phyloP scores from a whole-genome alignment of 2,113 vertebrate species.

The Circaetus cinerascens region DNA sequence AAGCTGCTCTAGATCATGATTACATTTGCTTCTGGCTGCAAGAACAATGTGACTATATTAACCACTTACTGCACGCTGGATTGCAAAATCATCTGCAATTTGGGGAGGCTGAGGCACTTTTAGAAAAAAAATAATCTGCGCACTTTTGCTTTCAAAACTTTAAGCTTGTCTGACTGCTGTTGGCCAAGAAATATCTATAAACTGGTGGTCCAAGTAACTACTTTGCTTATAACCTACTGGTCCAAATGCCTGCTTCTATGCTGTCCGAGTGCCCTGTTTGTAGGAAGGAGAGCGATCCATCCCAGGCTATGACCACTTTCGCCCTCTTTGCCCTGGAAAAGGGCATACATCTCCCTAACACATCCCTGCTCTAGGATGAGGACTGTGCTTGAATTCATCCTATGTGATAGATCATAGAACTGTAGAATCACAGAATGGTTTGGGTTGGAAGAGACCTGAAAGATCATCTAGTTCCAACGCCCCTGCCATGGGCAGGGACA shows the following conservation, averaged over 20 bases:
- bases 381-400: neutral
- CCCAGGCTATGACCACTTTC: neutral
- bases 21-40: neutral
- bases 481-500: no score
- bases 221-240: neutral
- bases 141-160: neutral
- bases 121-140: neutral
- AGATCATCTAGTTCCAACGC: no score
- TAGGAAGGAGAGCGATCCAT: neutral
- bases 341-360: no score
- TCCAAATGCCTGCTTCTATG: neutral
- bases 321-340: neutral
- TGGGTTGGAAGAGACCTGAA: no score
- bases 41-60: neutral
- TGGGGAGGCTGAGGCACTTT: neutral
- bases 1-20: neutral
- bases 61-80: accelerated
- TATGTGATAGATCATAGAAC: neutral
- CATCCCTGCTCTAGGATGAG: neutral
- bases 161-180: neutral
- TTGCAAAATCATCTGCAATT: neutral
- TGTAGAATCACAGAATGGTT: no score
- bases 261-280: neutral
- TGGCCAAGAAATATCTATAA: neutral
- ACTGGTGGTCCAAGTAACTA: neutral